Percentiles rank a stretch among this genome's conserved stretches.
Conservation (phyloP, 2,113 vertebrate species). For the Cygnus buccinator region DNA sequence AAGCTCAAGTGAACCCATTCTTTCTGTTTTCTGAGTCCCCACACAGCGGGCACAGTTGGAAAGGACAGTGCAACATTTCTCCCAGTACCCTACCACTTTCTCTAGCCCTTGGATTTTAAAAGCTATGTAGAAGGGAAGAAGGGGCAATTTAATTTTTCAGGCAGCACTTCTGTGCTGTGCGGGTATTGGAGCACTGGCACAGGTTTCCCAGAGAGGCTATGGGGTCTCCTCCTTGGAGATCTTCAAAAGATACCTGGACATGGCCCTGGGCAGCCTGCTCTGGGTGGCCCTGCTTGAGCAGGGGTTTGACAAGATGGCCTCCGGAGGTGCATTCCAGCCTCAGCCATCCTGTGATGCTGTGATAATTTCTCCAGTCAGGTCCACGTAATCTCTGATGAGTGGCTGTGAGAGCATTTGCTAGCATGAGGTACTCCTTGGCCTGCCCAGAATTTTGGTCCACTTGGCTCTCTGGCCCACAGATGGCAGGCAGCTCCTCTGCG, state of each 20-base stretch:
- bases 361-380: background rate
- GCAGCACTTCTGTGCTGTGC: background rate
- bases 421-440: background rate
- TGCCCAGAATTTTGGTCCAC: background rate
- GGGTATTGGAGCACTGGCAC: background rate
- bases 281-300: background rate
- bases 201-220: no score
- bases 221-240: no score
- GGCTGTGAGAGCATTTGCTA: background rate
- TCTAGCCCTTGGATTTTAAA: background rate
- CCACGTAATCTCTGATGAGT: background rate
- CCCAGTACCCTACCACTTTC: background rate
- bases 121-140: background rate
- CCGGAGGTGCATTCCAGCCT: background rate
- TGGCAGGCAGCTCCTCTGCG: fast-evolving
- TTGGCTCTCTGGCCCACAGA: background rate
- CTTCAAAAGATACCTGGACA: no score
- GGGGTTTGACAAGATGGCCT: background rate
- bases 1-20: background rate
- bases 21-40: background rate
- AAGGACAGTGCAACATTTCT: background rate
- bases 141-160: background rate
- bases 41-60: fast-evolving
- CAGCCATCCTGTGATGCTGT: background rate
- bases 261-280: background rate